Conservation (phyloP, 2,888 invertebrate species). For the Uropetala carovei region DNA sequence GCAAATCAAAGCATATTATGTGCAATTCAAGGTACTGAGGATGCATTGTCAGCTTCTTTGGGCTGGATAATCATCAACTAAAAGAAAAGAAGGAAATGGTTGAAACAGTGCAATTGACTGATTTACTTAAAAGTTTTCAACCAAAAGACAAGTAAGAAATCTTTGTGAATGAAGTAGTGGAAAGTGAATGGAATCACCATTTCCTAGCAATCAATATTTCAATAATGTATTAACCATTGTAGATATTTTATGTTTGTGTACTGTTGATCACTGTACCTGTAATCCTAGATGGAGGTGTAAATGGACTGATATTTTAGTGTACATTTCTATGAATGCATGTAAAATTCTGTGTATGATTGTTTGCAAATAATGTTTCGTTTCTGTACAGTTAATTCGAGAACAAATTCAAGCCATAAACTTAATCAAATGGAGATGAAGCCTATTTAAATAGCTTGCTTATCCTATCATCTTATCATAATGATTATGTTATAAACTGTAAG, state of each 20-base stretch:
- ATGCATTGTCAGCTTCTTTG: not conserved
- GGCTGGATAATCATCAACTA: not conserved
- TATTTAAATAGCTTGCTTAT: conserved; percentile 42
- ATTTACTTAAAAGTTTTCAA: not conserved
- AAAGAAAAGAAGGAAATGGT: not conserved
- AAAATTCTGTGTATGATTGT: conserved; percentile 52
- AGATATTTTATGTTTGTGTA: conserved; percentile 62
- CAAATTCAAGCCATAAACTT: conserved; percentile 8
- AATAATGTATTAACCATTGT: conserved; percentile 60
- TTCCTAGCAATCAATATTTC: conserved; percentile 49
- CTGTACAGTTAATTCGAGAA: conserved; percentile 51
- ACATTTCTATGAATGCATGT: conserved; percentile 55
- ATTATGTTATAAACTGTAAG: conserved; percentile 43
- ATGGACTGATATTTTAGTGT: conserved; percentile 47
- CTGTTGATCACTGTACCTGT: conserved; percentile 59
- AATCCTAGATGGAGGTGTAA: conserved; percentile 59
- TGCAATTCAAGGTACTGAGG: not conserved
- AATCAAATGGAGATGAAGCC: conserved; percentile 23
- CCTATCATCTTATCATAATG: conserved; percentile 29
- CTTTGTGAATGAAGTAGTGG: not conserved
- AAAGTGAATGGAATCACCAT: not conserved
- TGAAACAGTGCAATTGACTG: not conserved
- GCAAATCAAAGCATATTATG: not conserved
- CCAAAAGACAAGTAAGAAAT: not conserved
- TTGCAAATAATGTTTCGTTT: conserved; percentile 38